These are phyloP conservation scores for Strigamia crassipes DNA, from an alignment of 2,888 invertebrate species.

Conservation along the genomic window DNA sequence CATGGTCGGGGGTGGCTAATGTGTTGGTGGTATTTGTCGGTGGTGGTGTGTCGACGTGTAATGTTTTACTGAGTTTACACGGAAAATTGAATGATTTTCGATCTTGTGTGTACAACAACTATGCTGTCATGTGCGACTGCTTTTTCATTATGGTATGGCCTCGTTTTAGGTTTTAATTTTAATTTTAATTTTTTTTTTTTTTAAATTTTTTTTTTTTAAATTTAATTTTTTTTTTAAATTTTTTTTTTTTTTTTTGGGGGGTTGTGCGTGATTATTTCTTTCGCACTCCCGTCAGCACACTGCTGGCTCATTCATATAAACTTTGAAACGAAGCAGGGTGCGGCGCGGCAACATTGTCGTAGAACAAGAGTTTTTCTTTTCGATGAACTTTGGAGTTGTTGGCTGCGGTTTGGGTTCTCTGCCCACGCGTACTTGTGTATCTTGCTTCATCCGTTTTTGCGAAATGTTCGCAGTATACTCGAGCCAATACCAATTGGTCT, in stretches of 20 bases:
- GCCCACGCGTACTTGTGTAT: slow-evolving; percentile 20
- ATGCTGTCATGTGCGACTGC: slow-evolving; percentile 17
- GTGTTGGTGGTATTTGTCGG: slow-evolving; percentile 34
- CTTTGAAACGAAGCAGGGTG: slow-evolving; percentile 19
- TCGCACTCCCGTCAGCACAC: neutral
- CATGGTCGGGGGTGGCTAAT: slow-evolving; percentile 24
- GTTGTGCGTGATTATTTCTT: neutral
- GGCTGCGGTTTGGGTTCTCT: slow-evolving; percentile 23
- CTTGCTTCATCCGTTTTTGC: slow-evolving; percentile 29
- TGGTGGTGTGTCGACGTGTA: neutral
- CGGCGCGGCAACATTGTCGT: slow-evolving; percentile 20
- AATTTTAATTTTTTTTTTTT: neutral
- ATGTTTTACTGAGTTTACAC: slow-evolving; percentile 31
- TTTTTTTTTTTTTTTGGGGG: neutral
- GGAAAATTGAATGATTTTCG: neutral
- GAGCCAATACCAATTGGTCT: neutral
- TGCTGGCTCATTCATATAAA: slow-evolving; percentile 27
- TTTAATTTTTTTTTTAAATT: neutral
- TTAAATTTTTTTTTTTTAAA: neutral
- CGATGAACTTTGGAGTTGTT: slow-evolving; percentile 31
- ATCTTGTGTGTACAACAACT: neutral
- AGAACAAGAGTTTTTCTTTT: slow-evolving; percentile 13
- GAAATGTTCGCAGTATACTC: neutral
- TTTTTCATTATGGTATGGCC: neutral
- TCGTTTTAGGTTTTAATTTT: slow-evolving; percentile 12